Conservation (phyloP, 2,113 vertebrate genomes). For the Nothocercus nigrocapillus region DNA sequence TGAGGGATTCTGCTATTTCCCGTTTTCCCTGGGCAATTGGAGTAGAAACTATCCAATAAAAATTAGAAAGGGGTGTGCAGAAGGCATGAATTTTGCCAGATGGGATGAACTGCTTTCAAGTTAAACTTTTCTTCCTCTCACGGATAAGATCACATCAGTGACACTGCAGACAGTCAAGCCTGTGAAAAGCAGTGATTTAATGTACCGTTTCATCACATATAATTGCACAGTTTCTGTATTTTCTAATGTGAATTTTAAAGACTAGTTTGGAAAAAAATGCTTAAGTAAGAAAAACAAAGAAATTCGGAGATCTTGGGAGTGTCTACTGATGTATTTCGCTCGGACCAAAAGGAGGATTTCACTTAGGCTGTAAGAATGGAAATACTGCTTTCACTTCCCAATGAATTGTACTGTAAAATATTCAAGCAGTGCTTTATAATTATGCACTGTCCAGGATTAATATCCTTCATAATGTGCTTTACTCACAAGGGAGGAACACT, state of each 20-base stretch:
- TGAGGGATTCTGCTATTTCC: background rate
- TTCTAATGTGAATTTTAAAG: background rate
- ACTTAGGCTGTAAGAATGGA: background rate
- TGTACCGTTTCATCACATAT: background rate
- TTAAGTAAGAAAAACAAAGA: background rate
- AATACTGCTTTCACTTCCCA: background rate
- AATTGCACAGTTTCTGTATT: background rate
- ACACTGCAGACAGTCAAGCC: rapidly evolving
- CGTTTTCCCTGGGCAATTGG: background rate
- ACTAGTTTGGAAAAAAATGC: background rate
- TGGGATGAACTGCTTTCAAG: background rate
- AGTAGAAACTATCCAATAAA: background rate
- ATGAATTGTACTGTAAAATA: background rate
- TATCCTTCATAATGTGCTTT: background rate
- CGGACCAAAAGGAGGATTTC: background rate
- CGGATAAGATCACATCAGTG: background rate
- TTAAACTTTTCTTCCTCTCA: background rate
- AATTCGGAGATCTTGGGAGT: background rate
- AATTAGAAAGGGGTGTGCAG: background rate
- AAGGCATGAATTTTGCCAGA: background rate
- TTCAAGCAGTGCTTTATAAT: background rate
- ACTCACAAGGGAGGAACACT: background rate
- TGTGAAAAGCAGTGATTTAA: background rate
- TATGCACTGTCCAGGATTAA: background rate
- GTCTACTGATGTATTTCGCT: background rate